These are phyloP conservation scores for Hyposoter didymator DNA, from an alignment of 2,888 invertebrate genomes.

Conservation along the genomic window DNA sequence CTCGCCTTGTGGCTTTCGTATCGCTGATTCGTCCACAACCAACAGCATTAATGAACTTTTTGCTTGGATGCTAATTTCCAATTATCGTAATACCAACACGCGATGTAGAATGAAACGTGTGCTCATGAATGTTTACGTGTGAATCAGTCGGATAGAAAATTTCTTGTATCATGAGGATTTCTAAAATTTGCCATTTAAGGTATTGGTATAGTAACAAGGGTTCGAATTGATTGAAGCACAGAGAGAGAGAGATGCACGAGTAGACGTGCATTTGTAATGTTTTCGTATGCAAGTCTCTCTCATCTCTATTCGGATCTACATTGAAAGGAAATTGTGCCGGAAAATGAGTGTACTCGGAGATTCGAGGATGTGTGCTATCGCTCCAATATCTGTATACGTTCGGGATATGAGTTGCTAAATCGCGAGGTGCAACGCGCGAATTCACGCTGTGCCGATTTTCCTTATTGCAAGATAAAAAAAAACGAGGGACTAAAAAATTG, in stretches of 20 bases:
- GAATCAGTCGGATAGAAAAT: neutral
- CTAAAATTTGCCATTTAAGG: conserved; percentile 66
- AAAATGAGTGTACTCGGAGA: conserved; percentile 59
- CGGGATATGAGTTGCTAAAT: conserved; percentile 61
- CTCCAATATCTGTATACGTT: conserved; percentile 20
- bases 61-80: neutral
- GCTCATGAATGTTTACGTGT: neutral
- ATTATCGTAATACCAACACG: conserved; percentile 42
- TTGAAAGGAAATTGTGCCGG: conserved; percentile 66
- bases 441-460: conserved; percentile 54
- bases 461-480: conserved; percentile 18
- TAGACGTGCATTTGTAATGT: neutral
- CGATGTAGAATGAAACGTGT: neutral
- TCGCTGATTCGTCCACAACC: neutral
- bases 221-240: conserved; percentile 15
- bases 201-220: neutral
- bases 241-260: neutral
- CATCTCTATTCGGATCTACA: conserved; percentile 50
- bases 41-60: conserved; percentile 1
- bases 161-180: conserved; percentile 50
- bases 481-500: conserved; percentile 14
- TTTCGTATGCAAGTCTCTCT: neutral
- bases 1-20: no score
- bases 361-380: conserved; percentile 57
- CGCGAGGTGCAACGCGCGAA: conserved; percentile 54